Evolutionary conservation across 1,140 invertebrate genomes (phyloP), one percentile per base, ranked within the genome.

Genomic region (Nasonia giraulti): DNA sequence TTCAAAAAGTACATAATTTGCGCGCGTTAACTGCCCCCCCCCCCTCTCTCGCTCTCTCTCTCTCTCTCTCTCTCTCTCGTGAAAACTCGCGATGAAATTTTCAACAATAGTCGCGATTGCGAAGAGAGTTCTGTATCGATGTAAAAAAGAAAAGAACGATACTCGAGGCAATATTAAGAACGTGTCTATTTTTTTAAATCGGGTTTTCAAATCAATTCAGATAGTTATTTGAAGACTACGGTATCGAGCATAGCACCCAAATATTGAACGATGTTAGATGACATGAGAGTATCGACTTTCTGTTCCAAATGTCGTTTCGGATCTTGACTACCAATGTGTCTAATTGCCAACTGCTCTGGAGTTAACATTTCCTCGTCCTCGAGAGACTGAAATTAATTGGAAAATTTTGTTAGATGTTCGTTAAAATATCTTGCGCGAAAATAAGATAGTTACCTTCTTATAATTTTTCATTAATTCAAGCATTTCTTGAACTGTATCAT

Each of bases 351-450:
- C 91, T 99, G 99, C 92, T 99, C 98, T 1, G 98, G 97, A 23
- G 99, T 99, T 98, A 99, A 99, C 92, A 99, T 99, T 91, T 99
- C 99, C 93, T 99, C 99, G 89, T 99, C 99, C 94, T 99, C 99
- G 69, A 99, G 93, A 69, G 98, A 97, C 96, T 96, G 83, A 78
- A 87, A 86, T 44, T 82, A 23, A 85, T 17, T 1, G 4, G 12
- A 17, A 78, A 80, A 69, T 31, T 73, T 76, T 11, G 33, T 85
- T 66, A 85, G 1, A 74, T 78, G 71, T 80, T 80, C 68, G 74
- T 66, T 50, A n/a, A 73, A 71, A 55, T 50, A 31, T 37, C 77
- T 55, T 76, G 77, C 33, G 44, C n/a, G 8, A 11, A 71, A 31
- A 8, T 27, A 71, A 87, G 20, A 76, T 71, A 82, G 40, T 87